Conservation (phyloP, 2,113 vertebrate genomes). For the Coptodon bakossiorum region DNA sequence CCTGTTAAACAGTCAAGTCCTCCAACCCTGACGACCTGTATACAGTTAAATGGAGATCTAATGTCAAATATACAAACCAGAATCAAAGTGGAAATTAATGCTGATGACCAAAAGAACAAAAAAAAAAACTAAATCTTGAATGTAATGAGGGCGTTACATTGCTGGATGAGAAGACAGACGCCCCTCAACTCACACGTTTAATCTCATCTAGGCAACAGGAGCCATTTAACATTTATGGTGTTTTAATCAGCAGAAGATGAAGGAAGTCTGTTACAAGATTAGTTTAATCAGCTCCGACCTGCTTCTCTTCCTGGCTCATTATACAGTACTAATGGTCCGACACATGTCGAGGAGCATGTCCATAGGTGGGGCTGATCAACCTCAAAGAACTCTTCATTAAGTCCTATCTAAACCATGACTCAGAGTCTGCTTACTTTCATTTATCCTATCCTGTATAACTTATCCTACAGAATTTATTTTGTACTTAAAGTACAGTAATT, state of each 20-base stretch:
- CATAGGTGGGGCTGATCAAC: neutral
- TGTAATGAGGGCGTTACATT: neutral
- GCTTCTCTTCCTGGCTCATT: slow-evolving; percentile 38
- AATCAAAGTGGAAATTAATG: neutral
- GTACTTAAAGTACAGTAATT: neutral
- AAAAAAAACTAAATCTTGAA: neutral
- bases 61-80: neutral
- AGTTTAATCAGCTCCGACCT: slow-evolving; percentile 22
- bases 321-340: neutral
- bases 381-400: neutral
- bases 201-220: neutral
- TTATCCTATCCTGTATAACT: neutral
- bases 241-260: slow-evolving; percentile 23
- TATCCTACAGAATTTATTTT: neutral
- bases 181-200: neutral
- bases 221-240: neutral
- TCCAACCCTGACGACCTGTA: neutral
- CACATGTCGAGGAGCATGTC: neutral
- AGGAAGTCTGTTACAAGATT: slow-evolving; percentile 13
- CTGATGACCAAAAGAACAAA: neutral
- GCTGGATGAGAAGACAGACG: neutral
- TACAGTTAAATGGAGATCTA: neutral
- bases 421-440: neutral
- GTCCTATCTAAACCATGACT: neutral
- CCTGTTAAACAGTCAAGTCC: neutral